phyloP scores from a whole-genome alignment of 2,888 invertebrate species.

The Cepaea hortensis region DNA sequence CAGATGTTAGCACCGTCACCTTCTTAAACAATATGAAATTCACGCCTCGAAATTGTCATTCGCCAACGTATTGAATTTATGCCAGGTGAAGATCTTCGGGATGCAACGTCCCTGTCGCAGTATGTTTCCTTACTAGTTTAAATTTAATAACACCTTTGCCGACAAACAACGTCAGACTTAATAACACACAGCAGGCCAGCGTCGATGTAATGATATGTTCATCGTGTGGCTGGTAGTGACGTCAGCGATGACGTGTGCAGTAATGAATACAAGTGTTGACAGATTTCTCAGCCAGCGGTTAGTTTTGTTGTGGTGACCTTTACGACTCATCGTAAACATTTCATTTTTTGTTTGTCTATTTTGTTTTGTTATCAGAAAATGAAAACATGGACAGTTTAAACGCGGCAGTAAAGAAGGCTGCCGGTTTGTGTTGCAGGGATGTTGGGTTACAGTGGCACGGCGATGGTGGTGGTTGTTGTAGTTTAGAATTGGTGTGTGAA shows the following conservation, averaged over 20 bases:
- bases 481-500: too few relatives aligned
- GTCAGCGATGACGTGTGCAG: background rate
- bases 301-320: background rate
- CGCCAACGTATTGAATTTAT: too few relatives aligned
- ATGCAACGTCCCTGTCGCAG: background rate
- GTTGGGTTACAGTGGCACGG: too few relatives aligned
- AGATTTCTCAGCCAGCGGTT: background rate
- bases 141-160: background rate
- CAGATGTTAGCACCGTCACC: too few relatives aligned
- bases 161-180: background rate
- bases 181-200: background rate
- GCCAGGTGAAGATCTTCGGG: background rate
- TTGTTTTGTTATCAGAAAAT: background rate
- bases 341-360: background rate
- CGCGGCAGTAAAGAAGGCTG: too few relatives aligned
- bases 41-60: too few relatives aligned
- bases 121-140: background rate
- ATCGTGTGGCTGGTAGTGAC: background rate
- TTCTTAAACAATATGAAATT: too few relatives aligned
- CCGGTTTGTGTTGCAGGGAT: too few relatives aligned
- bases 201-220: background rate
- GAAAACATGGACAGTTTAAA: too few relatives aligned
- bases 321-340: background rate
- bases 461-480: too few relatives aligned
- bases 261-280: background rate